Base-by-base conservation (phyloP, 2,888 invertebrate species). In the Arenicola marina region DNA sequence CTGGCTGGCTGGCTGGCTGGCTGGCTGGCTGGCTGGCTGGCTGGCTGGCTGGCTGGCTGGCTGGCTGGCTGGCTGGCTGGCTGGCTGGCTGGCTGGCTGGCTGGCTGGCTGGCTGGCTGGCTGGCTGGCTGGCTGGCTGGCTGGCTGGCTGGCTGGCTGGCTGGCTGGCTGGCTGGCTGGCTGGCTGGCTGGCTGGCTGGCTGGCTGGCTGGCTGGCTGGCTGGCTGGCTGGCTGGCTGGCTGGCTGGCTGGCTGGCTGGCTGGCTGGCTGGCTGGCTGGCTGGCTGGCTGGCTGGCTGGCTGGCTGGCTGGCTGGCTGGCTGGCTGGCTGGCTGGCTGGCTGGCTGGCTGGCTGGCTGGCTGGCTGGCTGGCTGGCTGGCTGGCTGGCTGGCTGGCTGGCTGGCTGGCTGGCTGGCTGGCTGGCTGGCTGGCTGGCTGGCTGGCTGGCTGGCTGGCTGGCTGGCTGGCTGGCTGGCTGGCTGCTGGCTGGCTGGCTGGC, bases 31-130 rank as follows among this genome's bases (percentile, higher is more conserved):
- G n/a, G n/a, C n/a, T n/a, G 11, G 43, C 11, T 38, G 43, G 43
- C 43, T 38, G 43, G 43, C 43, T 38, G 43, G 43, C 43, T 38
- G 43, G 43, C 43, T 38, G 43, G 43, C 43, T 38, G 43, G 43
- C 43, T 38, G 43, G 43, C 43, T 38, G 43, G 43, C 43, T 38
- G 43, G 43, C 43, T 38, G 43, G 43, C 43, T 38, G 43, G 43
- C 43, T 38, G 43, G 43, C 43, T 38, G 43, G 43, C 43, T 38
- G 43, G 43, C 43, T 38, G 43, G 43, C 43, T 38, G 43, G 43
- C 43, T 38, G 43, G 43, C 43, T 38, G 43, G 43, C 43, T 38
- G 43, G 43, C 43, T 38, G 43, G 43, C 43, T 38, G 43, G 43
- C 43, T 38, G 43, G 43, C 43, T 38, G 43, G 43, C 43, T 38